These are phyloP conservation scores for Genyomyrus donnyi DNA, from an alignment of 2,113 vertebrate species.

Conservation along the genomic window DNA sequence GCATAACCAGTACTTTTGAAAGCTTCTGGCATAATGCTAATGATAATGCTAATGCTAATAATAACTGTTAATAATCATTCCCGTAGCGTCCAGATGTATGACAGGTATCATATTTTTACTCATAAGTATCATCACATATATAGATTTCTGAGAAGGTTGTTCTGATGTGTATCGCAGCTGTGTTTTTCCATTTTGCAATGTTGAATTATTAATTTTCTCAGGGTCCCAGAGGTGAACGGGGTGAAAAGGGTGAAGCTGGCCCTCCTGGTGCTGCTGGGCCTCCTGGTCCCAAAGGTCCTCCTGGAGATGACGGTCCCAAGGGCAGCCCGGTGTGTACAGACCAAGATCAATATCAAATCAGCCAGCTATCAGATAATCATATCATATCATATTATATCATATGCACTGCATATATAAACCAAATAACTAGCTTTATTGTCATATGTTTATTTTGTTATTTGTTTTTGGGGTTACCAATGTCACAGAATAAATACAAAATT, in stretches of 20 bases:
- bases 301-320: conserved; percentile 94
- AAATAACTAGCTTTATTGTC: background rate
- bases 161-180: background rate
- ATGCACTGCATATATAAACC: background rate
- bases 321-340: conserved; percentile 82
- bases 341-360: background rate
- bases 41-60: background rate
- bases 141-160: background rate
- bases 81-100: background rate
- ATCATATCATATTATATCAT: background rate
- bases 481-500: background rate
- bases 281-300: conserved; percentile 91
- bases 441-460: background rate
- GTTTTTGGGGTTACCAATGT: background rate
- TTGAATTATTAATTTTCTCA: conserved; percentile 39
- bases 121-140: background rate
- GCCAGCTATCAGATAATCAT: background rate
- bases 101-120: background rate
- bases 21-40: background rate
- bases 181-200: background rate
- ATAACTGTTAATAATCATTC: background rate
- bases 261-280: conserved; percentile 87
- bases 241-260: conserved; percentile 89
- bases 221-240: conserved; percentile 93
- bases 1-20: background rate